Evolutionary conservation across 1,140 invertebrate species (phyloP), one percentile per base, ranked within the genome.

Genomic region (Bombus superbus): DNA sequence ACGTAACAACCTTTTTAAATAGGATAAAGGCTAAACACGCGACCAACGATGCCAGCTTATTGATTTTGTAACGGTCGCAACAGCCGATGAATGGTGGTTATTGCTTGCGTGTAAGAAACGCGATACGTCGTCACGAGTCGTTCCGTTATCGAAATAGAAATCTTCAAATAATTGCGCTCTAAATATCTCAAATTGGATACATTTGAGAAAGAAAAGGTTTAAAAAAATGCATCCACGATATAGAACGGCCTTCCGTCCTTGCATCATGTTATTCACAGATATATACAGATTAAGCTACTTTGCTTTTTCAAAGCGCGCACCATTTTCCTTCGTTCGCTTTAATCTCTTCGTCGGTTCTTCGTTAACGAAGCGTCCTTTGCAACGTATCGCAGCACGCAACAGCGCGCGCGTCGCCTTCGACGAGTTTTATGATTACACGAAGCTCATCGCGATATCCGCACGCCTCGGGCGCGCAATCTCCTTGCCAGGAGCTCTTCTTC

Each of bases 381-480:
- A 25, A 57, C 62, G 18, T 64, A 28, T 53, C n/a, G 77, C n/a
- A 53, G 10, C 11, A n/a, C n/a, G 82, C 71, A 78, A 44, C 74
- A 35, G 10, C 35, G 73, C 35, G 35, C 59, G 15, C 44, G 47
- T 44, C 18, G 22, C 25, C 42, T 57, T 66, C 73, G 59, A 69
- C n/a, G 66, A 72, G 64, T 84, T 79, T 84, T 72, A 72, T 72
- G 75, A 84, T 84, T 79, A 72, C 76, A 62, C 53, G 22, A 47
- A 22, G 22, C 75, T 79, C 76, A 25, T 25, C 53, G 53, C 53
- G 82, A 44, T 71, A 71, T 83, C 64, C 59, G 2, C 28, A 42
- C 44, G 59, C 72, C 42, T 38, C 42, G 42, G 22, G 47, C 40
- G 32, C 40, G 66, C 40, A 59, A 78, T 84, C 59, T 66, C 35